phyloP scores from a whole-genome alignment of 2,797 vertebrate species.

The Mastacembelus armatus region DNA sequence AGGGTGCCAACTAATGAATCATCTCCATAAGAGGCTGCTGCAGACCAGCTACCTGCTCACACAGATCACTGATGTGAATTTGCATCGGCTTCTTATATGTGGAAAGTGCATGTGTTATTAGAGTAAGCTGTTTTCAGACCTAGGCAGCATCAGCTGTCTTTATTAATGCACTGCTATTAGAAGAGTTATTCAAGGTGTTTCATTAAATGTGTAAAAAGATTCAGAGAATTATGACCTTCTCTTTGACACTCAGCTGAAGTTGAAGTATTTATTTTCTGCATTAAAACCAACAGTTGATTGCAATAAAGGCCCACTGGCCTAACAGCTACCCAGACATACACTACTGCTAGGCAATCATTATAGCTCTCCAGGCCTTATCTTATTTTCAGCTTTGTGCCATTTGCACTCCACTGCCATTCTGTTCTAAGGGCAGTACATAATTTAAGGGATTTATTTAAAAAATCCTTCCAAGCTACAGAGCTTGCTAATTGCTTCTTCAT shows the following conservation, averaged over 20 bases:
- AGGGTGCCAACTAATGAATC: constrained; percentile 51
- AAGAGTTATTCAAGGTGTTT: constrained; percentile 8
- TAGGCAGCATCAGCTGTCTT: neutral
- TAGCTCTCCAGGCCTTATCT: neutral
- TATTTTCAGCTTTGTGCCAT: neutral
- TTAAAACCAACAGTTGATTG: too few species aligned
- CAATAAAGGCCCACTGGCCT: too few species aligned
- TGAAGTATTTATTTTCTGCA: neutral
- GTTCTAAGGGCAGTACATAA: neutral
- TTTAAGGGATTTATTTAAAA: too few species aligned
- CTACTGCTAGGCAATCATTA: neutral
- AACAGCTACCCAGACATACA: too few species aligned
- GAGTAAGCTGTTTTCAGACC: neutral
- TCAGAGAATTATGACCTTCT: too few species aligned
- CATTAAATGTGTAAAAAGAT: neutral
- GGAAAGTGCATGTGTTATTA: constrained; percentile 2
- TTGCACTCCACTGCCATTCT: neutral
- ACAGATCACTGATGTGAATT: neutral
- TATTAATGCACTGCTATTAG: neutral
- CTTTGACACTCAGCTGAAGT: neutral
- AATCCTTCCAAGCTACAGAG: neutral
- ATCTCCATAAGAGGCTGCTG: constrained; percentile 40
- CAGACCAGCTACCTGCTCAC: constrained; percentile 14
- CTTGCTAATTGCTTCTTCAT: constrained; percentile 3
- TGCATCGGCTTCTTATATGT: neutral